Evolutionary conservation across 1,140 invertebrate genomes (phyloP), one percentile per base, ranked within the genome.

Genomic region (Macrosteles quadrilineatus): DNA sequence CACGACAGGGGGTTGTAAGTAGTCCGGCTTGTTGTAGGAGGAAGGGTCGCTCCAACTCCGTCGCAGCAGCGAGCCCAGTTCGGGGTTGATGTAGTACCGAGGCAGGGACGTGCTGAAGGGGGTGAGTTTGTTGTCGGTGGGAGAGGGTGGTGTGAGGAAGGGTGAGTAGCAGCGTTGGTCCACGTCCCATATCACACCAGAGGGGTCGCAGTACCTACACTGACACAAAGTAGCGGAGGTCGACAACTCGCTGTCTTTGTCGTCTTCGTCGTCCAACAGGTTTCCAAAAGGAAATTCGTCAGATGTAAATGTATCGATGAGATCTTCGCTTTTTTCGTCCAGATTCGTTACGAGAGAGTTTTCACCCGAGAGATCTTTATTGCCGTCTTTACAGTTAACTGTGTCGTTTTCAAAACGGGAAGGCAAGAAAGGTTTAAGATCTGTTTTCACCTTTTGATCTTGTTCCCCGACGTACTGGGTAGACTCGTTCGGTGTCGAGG

Each of bases 161-260:
- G 83, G 81, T 12, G 84, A 84, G 74, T 84, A 85, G 63, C 80
- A 79, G 67, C 78, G 80, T 29, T 81, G 80, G 47, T 89, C 86
- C 1, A 88, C 84, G 76, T 90, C 90, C 91, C 91, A 93, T 64
- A 92, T 88, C 70, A 90, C 86, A 47, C 88, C 87, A 21, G 87
- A 83, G 0, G 91, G 90, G 77, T 93, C 90, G 76, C 91, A 93
- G 73, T 91, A 91, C 11, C 87, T 85, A 76, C 91, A 94, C 79
- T 92, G 90, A 79, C 91, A 93, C n/a, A 83, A 79, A 74, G 83
- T 85, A 57, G 82, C 63, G 14, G 71, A 62, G 14, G 63, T 64
- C 50, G 57, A 68, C 45, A 55, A 81, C 23, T 83, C 82, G 53
- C 81, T 82, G 70, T 78, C 74, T 14, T 70, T 74, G 0, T 72